A percentile compares a stretch with the other conserved stretches of the same genome.
phyloP scores from a whole-genome alignment of 2,888 invertebrate genomes.

The Scotopteryx bipunctaria region DNA sequence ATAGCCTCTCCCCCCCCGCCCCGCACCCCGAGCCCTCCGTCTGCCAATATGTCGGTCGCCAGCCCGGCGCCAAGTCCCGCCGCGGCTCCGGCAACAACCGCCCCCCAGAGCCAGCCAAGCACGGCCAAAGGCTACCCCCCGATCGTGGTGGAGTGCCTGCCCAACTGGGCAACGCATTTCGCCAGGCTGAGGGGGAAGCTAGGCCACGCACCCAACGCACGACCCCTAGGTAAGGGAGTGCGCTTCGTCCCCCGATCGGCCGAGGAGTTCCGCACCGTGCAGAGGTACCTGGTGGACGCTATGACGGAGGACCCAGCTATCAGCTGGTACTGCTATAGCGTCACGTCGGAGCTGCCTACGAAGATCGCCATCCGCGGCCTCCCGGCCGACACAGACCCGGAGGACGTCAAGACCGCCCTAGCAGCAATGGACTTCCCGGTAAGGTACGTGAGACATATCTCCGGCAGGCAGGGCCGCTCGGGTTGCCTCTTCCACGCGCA shows the following conservation, averaged over 20 bases:
- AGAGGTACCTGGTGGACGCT: constrained; percentile 25
- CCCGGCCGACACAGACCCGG: background rate
- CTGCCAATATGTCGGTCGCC: too few species aligned
- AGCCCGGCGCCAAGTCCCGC: background rate
- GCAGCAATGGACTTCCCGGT: background rate
- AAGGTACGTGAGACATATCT: background rate
- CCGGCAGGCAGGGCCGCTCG: background rate
- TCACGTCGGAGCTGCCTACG: background rate
- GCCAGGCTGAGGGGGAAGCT: background rate
- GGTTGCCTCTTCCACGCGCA: constrained; percentile 8
- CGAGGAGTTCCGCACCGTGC: constrained; percentile 28
- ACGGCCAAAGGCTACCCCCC: background rate
- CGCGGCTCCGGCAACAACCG: background rate
- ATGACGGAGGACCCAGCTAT: constrained; percentile 10
- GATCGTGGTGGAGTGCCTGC: constrained; percentile 30
- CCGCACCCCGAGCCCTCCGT: background rate
- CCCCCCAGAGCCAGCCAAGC: background rate
- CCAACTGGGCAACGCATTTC: constrained; percentile 7
- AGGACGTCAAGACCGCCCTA: constrained; percentile 2
- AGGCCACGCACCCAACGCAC: constrained; percentile 11
- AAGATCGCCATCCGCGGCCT: constrained; percentile 7
- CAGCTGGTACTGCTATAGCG: constrained; percentile 33
- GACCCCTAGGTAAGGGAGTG: constrained; percentile 8
- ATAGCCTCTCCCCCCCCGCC: background rate
- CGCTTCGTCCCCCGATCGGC: constrained; percentile 14